Conservation (phyloP, 2,113 vertebrate species). For the Ptilorrhoa leucosticta region DNA sequence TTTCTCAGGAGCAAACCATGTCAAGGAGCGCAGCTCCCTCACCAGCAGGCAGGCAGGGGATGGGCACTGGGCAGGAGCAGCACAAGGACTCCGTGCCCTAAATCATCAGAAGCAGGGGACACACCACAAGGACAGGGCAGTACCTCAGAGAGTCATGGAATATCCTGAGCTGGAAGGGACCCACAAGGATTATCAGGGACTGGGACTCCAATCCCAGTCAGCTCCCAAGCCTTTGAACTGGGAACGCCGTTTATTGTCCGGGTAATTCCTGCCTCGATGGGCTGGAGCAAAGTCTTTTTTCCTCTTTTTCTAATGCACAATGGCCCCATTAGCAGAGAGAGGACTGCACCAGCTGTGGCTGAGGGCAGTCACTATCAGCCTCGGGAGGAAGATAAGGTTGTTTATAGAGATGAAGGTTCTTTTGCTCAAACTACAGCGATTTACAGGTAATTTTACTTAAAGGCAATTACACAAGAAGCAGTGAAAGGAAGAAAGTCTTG, state of each 20-base stretch:
- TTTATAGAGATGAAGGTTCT: not conserved
- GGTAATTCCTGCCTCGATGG: not conserved
- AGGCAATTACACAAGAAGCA: not conserved
- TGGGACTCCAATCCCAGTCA: not conserved
- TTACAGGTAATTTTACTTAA: not conserved
- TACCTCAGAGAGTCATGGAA: not conserved
- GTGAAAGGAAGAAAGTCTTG: not conserved
- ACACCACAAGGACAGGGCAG: not conserved
- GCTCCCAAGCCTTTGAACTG: not conserved
- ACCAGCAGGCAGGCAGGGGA: not conserved
- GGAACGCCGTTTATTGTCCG: not conserved
- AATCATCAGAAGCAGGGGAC: not conserved
- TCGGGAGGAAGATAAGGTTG: not conserved
- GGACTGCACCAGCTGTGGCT: not conserved
- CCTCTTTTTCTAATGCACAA: not conserved
- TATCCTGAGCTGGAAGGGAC: not conserved
- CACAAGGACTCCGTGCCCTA: not conserved
- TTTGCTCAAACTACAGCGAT: not conserved
- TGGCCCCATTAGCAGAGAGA: not conserved
- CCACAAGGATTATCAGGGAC: not conserved
- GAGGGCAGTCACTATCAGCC: not conserved
- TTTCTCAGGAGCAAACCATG: not conserved
- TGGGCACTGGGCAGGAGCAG: fast-evolving
- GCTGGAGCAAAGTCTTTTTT: not conserved
- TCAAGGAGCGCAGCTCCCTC: not conserved